phyloP scores from a whole-genome alignment of 2,797 vertebrate species.

The Sebastes kiyomatsui region DNA sequence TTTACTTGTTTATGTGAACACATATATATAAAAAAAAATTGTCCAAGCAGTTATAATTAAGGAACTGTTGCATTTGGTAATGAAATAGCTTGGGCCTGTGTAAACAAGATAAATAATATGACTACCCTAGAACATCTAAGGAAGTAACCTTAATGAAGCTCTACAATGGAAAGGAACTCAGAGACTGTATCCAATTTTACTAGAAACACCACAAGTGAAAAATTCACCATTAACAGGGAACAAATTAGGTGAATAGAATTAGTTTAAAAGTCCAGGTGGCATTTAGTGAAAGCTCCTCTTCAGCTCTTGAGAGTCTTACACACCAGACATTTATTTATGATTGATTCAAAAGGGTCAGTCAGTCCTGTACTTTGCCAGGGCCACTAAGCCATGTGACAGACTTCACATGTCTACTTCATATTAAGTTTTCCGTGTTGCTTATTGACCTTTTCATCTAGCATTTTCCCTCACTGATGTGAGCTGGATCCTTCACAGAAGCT shows the following conservation, averaged over 20 bases:
- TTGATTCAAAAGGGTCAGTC: conserved; percentile 78
- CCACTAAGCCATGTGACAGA: conserved; percentile 80
- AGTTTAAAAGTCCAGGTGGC: conserved; percentile 67
- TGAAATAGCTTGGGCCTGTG: neutral
- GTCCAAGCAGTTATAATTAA: neutral
- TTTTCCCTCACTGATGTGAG: conserved; percentile 65
- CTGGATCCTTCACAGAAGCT: conserved; percentile 66
- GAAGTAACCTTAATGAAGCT: neutral
- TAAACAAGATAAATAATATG: neutral
- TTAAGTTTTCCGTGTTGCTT: conserved; percentile 79
- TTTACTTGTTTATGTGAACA: neutral
- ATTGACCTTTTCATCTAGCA: conserved; percentile 83
- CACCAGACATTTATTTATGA: conserved; percentile 73
- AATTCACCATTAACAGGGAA: neutral
- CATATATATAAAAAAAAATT: neutral
- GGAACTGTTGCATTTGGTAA: neutral
- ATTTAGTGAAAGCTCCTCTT: conserved; percentile 75
- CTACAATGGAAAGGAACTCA: neutral
- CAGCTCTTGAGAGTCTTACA: conserved; percentile 59
- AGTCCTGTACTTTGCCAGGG: conserved; percentile 73
- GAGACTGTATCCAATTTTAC: conserved; percentile 4
- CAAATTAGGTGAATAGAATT: conserved; percentile 30
- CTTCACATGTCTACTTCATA: conserved; percentile 82
- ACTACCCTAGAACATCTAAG: neutral
- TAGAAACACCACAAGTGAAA: conserved; percentile 8